Conservation (phyloP, 2,888 invertebrate genomes). For the Leucophenga montana region DNA sequence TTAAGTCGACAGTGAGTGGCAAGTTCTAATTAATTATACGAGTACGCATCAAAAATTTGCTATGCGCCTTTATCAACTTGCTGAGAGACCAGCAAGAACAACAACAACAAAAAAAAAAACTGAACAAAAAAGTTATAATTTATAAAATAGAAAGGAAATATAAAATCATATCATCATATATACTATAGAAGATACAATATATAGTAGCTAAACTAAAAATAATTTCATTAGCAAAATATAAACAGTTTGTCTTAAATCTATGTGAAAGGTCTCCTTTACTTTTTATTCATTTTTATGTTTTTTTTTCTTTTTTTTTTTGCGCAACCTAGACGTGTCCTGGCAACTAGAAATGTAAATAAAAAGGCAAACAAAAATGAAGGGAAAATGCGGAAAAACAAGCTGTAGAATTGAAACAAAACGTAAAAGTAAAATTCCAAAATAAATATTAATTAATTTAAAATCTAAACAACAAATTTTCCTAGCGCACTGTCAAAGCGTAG, state of each 20-base stretch:
- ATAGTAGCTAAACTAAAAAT: slow-evolving; percentile 7
- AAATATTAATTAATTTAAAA: slow-evolving; percentile 62
- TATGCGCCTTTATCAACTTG: not conserved
- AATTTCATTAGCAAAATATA: slow-evolving; percentile 20
- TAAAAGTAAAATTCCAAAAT: slow-evolving; percentile 40
- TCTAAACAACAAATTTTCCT: slow-evolving; percentile 33
- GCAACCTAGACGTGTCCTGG: not conserved
- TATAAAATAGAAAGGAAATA: not conserved
- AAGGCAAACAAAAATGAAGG: not conserved
- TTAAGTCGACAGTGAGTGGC: not conserved
- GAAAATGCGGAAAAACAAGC: not conserved
- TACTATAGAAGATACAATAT: not conserved
- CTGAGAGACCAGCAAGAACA: not conserved
- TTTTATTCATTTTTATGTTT: no score
- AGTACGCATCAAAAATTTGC: slow-evolving; percentile 8
- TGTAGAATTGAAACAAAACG: not conserved
- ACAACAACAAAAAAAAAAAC: not conserved
- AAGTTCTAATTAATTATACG: slow-evolving; percentile 19
- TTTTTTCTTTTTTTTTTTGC: not conserved
- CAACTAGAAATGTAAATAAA: not conserved
- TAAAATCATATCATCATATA: not conserved
- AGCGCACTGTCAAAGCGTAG: not conserved
- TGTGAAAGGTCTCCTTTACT: no score
- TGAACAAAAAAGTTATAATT: not conserved
- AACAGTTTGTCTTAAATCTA: slow-evolving; percentile 5